Percentiles rank a stretch among this genome's conserved stretches.
Conservation (phyloP, 2,113 vertebrate genomes). For the Leptobrachium ailaonicum region DNA sequence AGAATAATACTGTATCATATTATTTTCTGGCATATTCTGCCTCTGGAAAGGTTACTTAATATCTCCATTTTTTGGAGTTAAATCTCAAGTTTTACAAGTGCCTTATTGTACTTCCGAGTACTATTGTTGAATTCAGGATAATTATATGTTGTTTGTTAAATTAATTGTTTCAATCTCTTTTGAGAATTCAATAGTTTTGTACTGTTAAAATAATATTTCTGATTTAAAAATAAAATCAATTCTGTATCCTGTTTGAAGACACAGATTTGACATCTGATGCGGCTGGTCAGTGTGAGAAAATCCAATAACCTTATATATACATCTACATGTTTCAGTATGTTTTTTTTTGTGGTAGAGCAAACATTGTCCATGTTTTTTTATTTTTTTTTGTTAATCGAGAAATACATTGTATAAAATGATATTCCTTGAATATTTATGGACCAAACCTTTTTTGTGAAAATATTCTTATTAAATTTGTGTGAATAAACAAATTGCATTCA, state of each 20-base stretch:
- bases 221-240: constrained; percentile 70
- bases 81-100: constrained; percentile 99
- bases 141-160: constrained; percentile 98
- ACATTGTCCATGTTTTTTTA: constrained; percentile 99
- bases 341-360: constrained; percentile 92
- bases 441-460: constrained; percentile 99
- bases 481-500: constrained; percentile 97
- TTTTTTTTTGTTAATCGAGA: constrained; percentile 91
- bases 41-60: constrained; percentile 29
- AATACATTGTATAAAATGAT: constrained; percentile 99
- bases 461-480: constrained; percentile 99
- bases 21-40: constrained; percentile 30
- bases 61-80: constrained; percentile 57
- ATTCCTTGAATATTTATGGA: constrained; percentile 99
- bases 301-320: constrained; percentile 99
- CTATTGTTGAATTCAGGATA: constrained; percentile 99
- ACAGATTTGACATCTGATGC: constrained; percentile 97
- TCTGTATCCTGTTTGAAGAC: constrained; percentile 96
- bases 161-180: constrained; percentile 93
- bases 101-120: constrained; percentile 98
- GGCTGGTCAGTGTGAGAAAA: constrained; percentile 97
- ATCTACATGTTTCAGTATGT: constrained; percentile 99
- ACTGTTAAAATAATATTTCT: constrained; percentile 98
- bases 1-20: constrained; percentile 28
- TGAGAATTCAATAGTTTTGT: constrained; percentile 99